Base-by-base conservation (phyloP, 2,888 invertebrate genomes). In the Cremastinae sp. region DNA sequence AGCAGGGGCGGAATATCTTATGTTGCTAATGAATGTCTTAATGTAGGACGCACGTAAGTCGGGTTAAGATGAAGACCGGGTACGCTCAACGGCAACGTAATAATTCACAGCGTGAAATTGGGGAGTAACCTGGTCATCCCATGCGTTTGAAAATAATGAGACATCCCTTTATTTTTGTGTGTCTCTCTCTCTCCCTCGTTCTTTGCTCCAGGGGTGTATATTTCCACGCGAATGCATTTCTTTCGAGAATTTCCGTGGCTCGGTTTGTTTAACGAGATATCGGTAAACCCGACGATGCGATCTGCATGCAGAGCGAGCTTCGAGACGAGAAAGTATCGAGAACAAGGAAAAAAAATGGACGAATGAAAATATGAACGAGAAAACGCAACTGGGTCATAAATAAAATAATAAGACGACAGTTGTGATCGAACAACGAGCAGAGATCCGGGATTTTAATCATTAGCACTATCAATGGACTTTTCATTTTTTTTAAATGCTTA, bases 181-280 rank as follows among this genome's bases (percentile, higher is more conserved):
- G 41, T n/a, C 16, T 49, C 53, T 0, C 8, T 49, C 5, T 51
- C n/a, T n/a, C n/a, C n/a, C n/a, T 53, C 9, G 59, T 22, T 66
- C 14, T 8, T 34, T 47, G 20, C 20, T 53, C 22, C n/a, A 0
- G 14, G 16, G n/a, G 0, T 1, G n/a, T 49, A 28, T 36, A 1
- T 64, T 28, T 5, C 38, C 20, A n/a, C 18, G 45, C 7, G 9
- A 0, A 53, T 45, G 28, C 34, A 49, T 10, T 41, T 65, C 2
- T 28, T 41, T 14, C 10, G 22, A 58, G 38, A 8, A 16, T 10
- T 34, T 49, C 51, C 34, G 10, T 7, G n/a, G 7, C 41, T 38
- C 8, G 56, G 66, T 14, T 34, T 49, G 62, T 62, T 56, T 68
- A 68, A 75, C 58, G 68, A 72, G 62, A 59, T 69, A 73, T 59